Conservation (phyloP, 2,113 vertebrate species). For the Gobio gobio region DNA sequence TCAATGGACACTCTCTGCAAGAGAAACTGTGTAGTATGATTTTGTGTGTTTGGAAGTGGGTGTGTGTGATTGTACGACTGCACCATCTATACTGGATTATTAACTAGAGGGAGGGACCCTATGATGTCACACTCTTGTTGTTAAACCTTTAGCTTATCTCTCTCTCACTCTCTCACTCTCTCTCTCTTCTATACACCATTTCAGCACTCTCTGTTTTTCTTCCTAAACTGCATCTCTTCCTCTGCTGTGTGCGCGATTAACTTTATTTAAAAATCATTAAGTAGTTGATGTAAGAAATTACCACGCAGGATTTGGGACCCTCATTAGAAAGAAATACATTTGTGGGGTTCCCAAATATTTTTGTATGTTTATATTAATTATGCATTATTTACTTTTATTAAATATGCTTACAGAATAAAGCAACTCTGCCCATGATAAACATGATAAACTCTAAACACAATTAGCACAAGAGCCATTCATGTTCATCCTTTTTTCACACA, state of each 20-base stretch:
- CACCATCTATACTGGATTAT: conserved; percentile 45
- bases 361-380: background rate
- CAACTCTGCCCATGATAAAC: background rate
- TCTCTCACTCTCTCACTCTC: background rate
- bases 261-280: background rate
- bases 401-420: background rate
- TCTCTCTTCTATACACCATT: background rate
- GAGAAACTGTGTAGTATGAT: background rate
- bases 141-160: conserved; percentile 36
- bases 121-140: conserved; percentile 53
- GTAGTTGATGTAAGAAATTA: background rate
- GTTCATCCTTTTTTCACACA: no score
- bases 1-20: background rate
- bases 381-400: background rate
- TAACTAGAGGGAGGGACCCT: conserved; percentile 47
- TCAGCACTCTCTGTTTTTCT: background rate
- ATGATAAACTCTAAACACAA: background rate
- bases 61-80: conserved; percentile 35
- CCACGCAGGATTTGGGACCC: background rate
- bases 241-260: background rate
- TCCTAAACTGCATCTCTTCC: background rate
- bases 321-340: background rate
- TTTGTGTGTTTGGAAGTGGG: conserved; percentile 36
- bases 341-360: background rate
- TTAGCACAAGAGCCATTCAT: no score